phyloP scores from a whole-genome alignment of 53 echinoderm and acorn worm species.

The Apostichopus leukothele region DNA sequence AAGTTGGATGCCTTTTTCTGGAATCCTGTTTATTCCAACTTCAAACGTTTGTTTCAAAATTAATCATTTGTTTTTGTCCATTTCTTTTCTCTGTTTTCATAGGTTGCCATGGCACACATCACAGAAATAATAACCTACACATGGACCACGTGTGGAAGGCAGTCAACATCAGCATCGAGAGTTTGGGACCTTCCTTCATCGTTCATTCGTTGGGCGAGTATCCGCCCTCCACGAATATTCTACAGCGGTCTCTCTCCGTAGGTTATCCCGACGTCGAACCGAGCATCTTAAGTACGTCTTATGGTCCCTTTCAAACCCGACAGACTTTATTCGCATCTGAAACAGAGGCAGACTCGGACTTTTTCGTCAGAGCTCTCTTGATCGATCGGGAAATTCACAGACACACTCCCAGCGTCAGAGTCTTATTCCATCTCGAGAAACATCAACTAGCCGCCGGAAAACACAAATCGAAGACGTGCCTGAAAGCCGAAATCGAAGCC shows the following conservation, averaged over 20 bases:
- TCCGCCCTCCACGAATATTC: not conserved
- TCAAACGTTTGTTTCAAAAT: not conserved
- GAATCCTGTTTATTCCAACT: too few species aligned
- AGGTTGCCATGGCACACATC: constrained; percentile 30
- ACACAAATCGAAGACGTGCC: constrained; percentile 35
- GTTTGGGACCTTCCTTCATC: constrained; percentile 18
- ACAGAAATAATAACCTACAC: not conserved
- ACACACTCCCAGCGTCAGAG: constrained; percentile 49
- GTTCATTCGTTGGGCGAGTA: not conserved
- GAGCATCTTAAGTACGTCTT: constrained; percentile 26
- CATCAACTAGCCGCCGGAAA: constrained; percentile 1
- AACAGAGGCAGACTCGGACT: constrained; percentile 37
- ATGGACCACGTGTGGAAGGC: constrained; percentile 38
- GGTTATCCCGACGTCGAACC: constrained; percentile 28
- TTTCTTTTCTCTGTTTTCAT: too few species aligned
- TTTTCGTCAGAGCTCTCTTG: constrained; percentile 56
- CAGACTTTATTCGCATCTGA: constrained; percentile 2
- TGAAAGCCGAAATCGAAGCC: constrained; percentile 45
- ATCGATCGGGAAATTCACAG: constrained; percentile 22
- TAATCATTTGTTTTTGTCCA: not conserved
- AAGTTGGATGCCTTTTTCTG: too few species aligned
- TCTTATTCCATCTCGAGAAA: constrained; percentile 58
- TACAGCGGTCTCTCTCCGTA: constrained; percentile 28
- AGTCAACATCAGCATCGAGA: constrained; percentile 22
- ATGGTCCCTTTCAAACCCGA: constrained; percentile 57